These are phyloP conservation scores for Oryctes rhinoceros DNA, from an alignment of 1,140 invertebrate genomes.

Conservation along the genomic window DNA sequence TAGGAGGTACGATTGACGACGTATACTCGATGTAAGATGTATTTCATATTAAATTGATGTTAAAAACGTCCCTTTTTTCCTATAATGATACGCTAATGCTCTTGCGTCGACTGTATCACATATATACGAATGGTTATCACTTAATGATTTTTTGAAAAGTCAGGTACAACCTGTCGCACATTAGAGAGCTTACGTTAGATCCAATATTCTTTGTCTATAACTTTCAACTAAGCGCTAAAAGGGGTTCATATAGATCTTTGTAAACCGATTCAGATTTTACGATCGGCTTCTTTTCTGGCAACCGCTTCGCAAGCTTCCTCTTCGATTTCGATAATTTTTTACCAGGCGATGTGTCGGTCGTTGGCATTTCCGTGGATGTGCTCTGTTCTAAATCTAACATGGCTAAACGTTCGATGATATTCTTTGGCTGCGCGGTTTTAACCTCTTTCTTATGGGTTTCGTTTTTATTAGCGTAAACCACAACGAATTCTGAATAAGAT, in stretches of 20 bases:
- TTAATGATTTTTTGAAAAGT: conserved; percentile 20
- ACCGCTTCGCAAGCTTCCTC: conserved; percentile 72
- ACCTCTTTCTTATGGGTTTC: conserved; percentile 46
- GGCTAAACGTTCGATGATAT: conserved; percentile 81
- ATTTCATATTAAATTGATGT: not conserved
- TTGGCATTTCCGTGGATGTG: conserved; percentile 54
- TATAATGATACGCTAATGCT: not conserved
- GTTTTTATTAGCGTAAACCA: conserved; percentile 83
- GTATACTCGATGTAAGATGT: not conserved
- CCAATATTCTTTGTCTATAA: not conserved
- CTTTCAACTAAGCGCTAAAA: conserved; percentile 73
- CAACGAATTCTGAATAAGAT: conserved; percentile 81
- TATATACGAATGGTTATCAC: not conserved
- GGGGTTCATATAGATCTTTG: conserved; percentile 68
- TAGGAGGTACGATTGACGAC: conserved; percentile 18
- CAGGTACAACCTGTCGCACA: conserved; percentile 13
- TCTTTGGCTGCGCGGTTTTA: conserved; percentile 68
- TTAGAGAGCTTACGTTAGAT: conserved; percentile 5
- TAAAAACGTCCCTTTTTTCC: not conserved
- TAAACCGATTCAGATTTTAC: conserved; percentile 63
- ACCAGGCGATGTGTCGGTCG: conserved; percentile 52
- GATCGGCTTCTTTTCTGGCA: conserved; percentile 69
- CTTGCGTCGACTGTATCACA: conserved; percentile 13
- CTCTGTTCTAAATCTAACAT: conserved; percentile 69
- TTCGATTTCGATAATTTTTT: conserved; percentile 70